Percentiles rank a stretch among this genome's conserved stretches.
phyloP scores from a whole-genome alignment of 2,888 invertebrate species.

The Griposia aprilina region DNA sequence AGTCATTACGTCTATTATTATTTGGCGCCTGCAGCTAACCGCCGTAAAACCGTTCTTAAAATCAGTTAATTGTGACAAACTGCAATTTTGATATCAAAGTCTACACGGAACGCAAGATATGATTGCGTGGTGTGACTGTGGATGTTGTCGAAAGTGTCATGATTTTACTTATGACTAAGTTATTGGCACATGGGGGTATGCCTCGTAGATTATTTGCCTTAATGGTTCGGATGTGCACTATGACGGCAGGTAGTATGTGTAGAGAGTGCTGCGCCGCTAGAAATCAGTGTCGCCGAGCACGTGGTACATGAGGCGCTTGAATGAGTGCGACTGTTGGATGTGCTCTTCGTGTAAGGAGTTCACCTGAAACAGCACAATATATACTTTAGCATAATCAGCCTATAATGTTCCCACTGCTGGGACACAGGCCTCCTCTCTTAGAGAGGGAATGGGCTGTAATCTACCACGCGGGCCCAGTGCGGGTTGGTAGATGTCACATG shows the following conservation, averaged over 20 bases:
- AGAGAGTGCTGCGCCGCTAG: constrained; percentile 73
- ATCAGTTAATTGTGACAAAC: constrained; percentile 71
- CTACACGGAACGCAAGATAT: constrained; percentile 48
- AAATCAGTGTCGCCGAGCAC: constrained; percentile 95
- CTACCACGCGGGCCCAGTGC: too few species aligned
- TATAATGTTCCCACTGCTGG: too few species aligned
- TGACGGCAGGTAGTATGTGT: constrained; percentile 57
- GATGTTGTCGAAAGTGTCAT: constrained; percentile 34
- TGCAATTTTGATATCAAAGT: constrained; percentile 46
- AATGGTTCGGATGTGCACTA: constrained; percentile 61
- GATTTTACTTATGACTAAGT: constrained; percentile 12
- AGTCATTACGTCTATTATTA: constrained; percentile 74
- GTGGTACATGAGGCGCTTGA: constrained; percentile 97
- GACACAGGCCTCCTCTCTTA: too few species aligned
- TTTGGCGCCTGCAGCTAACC: constrained; percentile 77
- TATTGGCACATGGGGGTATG: constrained; percentile 25
- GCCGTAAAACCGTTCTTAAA: constrained; percentile 70
- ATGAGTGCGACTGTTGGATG: constrained; percentile 97
- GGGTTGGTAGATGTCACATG: too few species aligned
- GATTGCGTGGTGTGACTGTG: constrained; percentile 57
- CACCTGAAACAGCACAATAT: constrained; percentile 85
- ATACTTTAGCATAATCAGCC: too few species aligned
- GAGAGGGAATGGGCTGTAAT: too few species aligned
- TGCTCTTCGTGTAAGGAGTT: constrained; percentile 94
- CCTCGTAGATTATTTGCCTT: constrained; percentile 61